These are phyloP conservation scores for Lysandra bellargus DNA, from an alignment of 2,888 invertebrate genomes.

Conservation along the genomic window DNA sequence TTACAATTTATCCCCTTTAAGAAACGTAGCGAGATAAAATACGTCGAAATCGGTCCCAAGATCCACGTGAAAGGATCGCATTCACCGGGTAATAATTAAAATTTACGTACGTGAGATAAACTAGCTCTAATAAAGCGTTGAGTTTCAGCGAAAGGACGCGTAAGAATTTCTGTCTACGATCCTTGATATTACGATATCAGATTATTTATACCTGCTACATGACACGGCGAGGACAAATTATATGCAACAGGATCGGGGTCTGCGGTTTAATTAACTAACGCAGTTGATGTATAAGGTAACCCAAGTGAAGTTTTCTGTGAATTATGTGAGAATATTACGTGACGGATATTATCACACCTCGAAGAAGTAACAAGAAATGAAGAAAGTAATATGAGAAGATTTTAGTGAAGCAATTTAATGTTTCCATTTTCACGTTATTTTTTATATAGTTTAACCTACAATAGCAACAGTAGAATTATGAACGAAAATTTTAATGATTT, in stretches of 20 bases:
- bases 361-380: neutral
- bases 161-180: slow-evolving; percentile 73
- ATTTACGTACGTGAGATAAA: slow-evolving; percentile 47
- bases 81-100: slow-evolving; percentile 43
- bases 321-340: slow-evolving; percentile 7
- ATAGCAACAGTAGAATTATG: neutral
- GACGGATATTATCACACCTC: neutral
- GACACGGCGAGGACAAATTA: slow-evolving; percentile 78
- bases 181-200: slow-evolving; percentile 71
- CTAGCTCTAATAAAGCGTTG: slow-evolving; percentile 58
- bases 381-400: neutral
- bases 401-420: neutral
- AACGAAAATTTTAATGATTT: neutral
- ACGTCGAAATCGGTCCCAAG: slow-evolving; percentile 2
- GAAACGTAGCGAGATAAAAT: slow-evolving; percentile 20
- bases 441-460: neutral
- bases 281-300: slow-evolving; percentile 28
- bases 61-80: slow-evolving; percentile 31
- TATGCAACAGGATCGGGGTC: slow-evolving; percentile 41
- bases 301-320: neutral
- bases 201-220: slow-evolving; percentile 66
- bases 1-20: slow-evolving; percentile 30
- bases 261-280: slow-evolving; percentile 61
- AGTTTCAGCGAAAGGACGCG: slow-evolving; percentile 70
- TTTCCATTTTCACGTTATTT: neutral